Evolutionary conservation across 2,888 invertebrate species (phyloP).

Genomic region (Pseudococcus longispinus): DNA sequence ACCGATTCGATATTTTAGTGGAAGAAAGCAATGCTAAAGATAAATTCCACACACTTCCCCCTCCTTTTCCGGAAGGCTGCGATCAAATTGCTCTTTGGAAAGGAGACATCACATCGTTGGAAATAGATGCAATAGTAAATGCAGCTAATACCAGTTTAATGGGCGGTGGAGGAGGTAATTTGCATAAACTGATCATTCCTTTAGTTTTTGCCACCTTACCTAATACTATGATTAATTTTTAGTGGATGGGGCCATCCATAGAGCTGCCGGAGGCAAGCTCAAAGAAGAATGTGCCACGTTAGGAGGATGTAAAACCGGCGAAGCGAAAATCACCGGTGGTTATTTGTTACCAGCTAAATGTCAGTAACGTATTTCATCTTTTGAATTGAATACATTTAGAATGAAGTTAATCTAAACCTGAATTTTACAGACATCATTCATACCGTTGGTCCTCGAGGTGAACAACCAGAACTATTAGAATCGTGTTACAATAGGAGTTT

Average conservation of each 20-base stretch:
- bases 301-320: conserved; percentile 79
- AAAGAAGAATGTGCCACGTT: conserved; percentile 76
- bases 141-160: conserved; percentile 80
- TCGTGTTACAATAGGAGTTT: conserved; percentile 77
- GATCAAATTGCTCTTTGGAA: conserved; percentile 73
- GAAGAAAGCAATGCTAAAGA: not conserved
- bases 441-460: conserved; percentile 85
- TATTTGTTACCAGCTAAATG: conserved; percentile 85
- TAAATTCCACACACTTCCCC: not conserved
- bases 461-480: conserved; percentile 70
- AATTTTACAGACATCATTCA: conserved; percentile 78
- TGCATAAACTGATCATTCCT: not conserved
- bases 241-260: conserved; percentile 91
- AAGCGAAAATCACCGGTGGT: conserved; percentile 83
- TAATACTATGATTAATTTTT: conserved; percentile 56
- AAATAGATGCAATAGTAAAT: conserved; percentile 89
- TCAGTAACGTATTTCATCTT: conserved; percentile 65
- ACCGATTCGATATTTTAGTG: conserved; percentile 16
- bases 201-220: not conserved
- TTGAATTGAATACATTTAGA: conserved; percentile 57
- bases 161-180: conserved; percentile 81
- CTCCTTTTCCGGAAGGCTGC: conserved; percentile 65
- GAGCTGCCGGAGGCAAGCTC: conserved; percentile 75
- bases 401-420: not conserved
- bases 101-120: conserved; percentile 84